Conservation (phyloP, 2,113 vertebrate species). For the Lipophrys pholis region DNA sequence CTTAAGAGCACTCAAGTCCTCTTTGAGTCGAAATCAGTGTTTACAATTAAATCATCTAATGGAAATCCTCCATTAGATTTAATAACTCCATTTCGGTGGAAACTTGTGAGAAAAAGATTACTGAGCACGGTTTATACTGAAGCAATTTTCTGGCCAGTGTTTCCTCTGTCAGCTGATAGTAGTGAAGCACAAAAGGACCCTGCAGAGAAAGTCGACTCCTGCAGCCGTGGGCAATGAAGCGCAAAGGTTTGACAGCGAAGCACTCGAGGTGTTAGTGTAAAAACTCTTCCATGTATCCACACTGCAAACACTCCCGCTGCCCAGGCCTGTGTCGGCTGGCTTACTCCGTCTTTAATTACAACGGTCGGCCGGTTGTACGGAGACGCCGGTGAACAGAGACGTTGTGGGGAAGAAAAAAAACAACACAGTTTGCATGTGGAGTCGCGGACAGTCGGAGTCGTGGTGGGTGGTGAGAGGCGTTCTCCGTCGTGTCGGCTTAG, state of each 20-base stretch:
- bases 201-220: constrained; percentile 55
- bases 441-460: not conserved
- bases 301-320: constrained; percentile 24
- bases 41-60: constrained; percentile 30
- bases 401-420: constrained; percentile 1
- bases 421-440: not conserved
- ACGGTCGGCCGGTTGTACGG: constrained; percentile 27
- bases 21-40: constrained; percentile 22
- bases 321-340: constrained; percentile 17
- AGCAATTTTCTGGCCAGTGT: constrained; percentile 24
- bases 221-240: constrained; percentile 51
- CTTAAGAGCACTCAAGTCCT: constrained; percentile 17
- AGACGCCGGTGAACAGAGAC: constrained; percentile 12
- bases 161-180: constrained; percentile 28
- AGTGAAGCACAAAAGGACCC: constrained; percentile 44
- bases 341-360: constrained; percentile 30
- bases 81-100: constrained; percentile 17
- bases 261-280: constrained; percentile 40
- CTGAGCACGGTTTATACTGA: not conserved
- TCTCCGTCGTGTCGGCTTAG: not conserved
- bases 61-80: constrained; percentile 25
- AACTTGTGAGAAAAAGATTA: constrained; percentile 17
- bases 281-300: constrained; percentile 29
- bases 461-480: not conserved
- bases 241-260: constrained; percentile 51